Evolutionary conservation across 2,113 vertebrate genomes (phyloP).

Genomic region (Callionymus lyra): DNA sequence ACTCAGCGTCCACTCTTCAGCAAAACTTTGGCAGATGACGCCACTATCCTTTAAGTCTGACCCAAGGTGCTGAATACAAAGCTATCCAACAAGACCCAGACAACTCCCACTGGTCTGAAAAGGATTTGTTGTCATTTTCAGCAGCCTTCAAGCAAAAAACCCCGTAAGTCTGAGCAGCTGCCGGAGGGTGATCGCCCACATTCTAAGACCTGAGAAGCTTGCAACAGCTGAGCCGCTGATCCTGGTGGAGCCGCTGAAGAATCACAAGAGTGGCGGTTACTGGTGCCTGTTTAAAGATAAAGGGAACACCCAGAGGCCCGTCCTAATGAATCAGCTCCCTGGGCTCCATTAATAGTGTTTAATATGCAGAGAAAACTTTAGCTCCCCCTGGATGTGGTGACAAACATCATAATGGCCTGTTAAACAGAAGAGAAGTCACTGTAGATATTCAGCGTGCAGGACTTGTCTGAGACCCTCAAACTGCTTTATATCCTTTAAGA

Average conservation of each 20-base stretch:
- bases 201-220: conserved; percentile 12
- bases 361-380: conserved; percentile 23
- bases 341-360: conserved; percentile 29
- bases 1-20: too few relatives aligned
- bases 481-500: too few relatives aligned
- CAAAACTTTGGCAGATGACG: not conserved
- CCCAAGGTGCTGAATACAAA: conserved; percentile 17
- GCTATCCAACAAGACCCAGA: conserved; percentile 31
- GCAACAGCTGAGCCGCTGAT: conserved; percentile 21
- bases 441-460: conserved; percentile 4
- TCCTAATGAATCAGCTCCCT: conserved; percentile 17
- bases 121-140: conserved; percentile 29
- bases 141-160: conserved; percentile 19
- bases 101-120: conserved; percentile 6
- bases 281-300: conserved; percentile 21
- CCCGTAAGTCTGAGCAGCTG: conserved; percentile 19
- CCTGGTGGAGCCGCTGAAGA: conserved; percentile 5
- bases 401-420: conserved; percentile 13
- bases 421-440: conserved; percentile 6
- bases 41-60: conserved; percentile 18
- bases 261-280: conserved; percentile 14
- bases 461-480: too few relatives aligned
- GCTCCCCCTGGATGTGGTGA: conserved; percentile 15
- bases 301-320: conserved; percentile 23
- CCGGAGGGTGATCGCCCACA: conserved; percentile 24